A percentile compares a stretch with the other conserved stretches of the same genome.
Conservation (phyloP, 2,888 invertebrate genomes). For the Hecatera dysodea region DNA sequence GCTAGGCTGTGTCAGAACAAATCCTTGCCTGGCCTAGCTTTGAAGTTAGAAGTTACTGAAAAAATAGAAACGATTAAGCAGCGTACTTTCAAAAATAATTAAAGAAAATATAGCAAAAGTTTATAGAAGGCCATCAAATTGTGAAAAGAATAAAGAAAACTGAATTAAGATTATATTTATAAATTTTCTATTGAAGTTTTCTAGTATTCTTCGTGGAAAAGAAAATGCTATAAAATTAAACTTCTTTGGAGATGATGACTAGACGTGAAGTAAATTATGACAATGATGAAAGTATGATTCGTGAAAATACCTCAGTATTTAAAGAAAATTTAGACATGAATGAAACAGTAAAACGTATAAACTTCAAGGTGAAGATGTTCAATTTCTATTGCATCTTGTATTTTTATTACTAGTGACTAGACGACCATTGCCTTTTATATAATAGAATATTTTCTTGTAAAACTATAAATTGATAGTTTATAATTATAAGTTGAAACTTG, state of each 20-base stretch:
- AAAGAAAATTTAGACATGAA: neutral
- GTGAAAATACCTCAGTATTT: neutral
- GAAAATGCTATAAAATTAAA: conserved; percentile 6
- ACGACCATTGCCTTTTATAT: neutral
- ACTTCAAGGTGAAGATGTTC: neutral
- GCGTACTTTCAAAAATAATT: too few species aligned
- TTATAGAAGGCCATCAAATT: neutral
- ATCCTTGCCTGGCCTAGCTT: neutral
- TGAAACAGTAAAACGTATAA: neutral
- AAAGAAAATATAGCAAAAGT: too few species aligned
- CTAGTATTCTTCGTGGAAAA: neutral
- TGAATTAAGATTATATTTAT: too few species aligned
- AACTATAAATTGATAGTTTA: conserved; percentile 3
- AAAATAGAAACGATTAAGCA: too few species aligned
- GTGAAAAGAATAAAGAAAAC: neutral
- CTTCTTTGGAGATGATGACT: neutral
- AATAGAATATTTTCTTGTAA: neutral
- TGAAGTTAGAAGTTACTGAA: neutral
- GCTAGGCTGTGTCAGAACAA: too few species aligned
- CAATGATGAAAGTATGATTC: conserved; percentile 1
- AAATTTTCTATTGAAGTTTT: conserved; percentile 2
- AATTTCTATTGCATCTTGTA: conserved; percentile 16
- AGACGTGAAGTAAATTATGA: neutral
- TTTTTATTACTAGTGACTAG: conserved; percentile 4
- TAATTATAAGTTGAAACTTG: conserved; percentile 13